Base-by-base conservation (phyloP, 1,140 invertebrate species). In the Glossosoma conforme region DNA sequence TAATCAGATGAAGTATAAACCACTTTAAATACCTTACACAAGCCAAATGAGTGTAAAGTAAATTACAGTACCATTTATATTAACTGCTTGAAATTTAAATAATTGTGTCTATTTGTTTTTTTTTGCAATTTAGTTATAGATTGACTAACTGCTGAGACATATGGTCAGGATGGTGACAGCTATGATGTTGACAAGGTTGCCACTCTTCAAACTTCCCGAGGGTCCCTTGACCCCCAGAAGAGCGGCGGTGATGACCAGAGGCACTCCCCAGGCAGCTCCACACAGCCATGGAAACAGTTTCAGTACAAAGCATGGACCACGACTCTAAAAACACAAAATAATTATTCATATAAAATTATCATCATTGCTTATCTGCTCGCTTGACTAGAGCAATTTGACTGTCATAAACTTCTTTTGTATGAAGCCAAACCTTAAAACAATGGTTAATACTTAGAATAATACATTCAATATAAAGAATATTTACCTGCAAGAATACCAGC, bases 221-320 rank as follows among this genome's bases (percentile, higher is more conserved):
- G 60, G 54, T 35, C 65, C 63, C 9, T 74, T 75, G 24, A 77
- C 67, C 2, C 76, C 59, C 40, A 85, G 66, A 18, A 87, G 57
- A 0, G 79, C 64, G 1, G 70, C 70, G 5, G 81, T 73, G 56
- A 84, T 72, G 2, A 78, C 60, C 0, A 64, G 62, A 0, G 77
- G 75, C 1, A 75, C 65, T 9, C 89, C 89, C 86, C 89, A 92
- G 56, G 87, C 87, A 54, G 87, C 70, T 5, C 83, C 67, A 13
- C 81, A 75, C 58, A 93, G 76, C 61, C 80, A 78, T 18, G 84
- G 84, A 64, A 84, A 81, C 0, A 91, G 58, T 54, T 83, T 82
- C 9, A 89, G 66, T 18, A 92, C 83, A 68, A 86, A 91, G 63
- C 86, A 87, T 1, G 89, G 73, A 55, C 89, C 89, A 35, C 87